Evolutionary conservation across 2,113 vertebrate genomes (phyloP).

Genomic region (Onychorhynchus coronatus): DNA sequence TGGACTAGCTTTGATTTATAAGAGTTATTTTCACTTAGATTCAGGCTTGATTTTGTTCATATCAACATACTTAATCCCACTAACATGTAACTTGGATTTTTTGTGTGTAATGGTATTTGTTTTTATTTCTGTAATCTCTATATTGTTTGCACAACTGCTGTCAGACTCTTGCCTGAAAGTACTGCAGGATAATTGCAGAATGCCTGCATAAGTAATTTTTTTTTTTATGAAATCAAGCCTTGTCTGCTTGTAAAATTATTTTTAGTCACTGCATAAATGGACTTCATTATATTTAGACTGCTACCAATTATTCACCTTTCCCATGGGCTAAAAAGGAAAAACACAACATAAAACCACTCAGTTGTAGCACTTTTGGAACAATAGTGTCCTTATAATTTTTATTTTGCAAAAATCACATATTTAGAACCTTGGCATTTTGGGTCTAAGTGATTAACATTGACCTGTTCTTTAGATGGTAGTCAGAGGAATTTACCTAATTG

Average conservation of each 20-base stretch:
- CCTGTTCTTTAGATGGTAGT: neutral
- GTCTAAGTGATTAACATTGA: neutral
- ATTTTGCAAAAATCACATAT: conserved; percentile 22
- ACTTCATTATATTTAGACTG: conserved; percentile 74
- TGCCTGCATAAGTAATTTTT: conserved; percentile 79
- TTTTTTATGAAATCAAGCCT: conserved; percentile 78
- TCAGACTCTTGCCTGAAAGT: conserved; percentile 76
- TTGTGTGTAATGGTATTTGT: conserved; percentile 74
- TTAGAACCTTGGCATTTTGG: neutral
- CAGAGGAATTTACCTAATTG: conserved; percentile 62
- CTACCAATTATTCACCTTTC: conserved; percentile 72
- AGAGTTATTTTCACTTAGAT: neutral
- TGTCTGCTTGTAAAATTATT: conserved; percentile 79
- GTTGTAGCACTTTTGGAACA: conserved; percentile 32
- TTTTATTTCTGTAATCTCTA: conserved; percentile 78
- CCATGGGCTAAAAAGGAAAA: conserved; percentile 63
- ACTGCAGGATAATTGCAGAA: conserved; percentile 78
- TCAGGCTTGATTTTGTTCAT: neutral
- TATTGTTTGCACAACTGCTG: conserved; percentile 79
- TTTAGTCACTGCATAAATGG: conserved; percentile 73
- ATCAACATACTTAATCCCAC: conserved; percentile 26
- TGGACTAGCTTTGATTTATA: neutral
- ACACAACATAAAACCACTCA: conserved; percentile 37
- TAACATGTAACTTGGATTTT: conserved; percentile 67
- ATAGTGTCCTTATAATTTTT: conserved; percentile 12